Evolutionary conservation across 2,797 vertebrate genomes (phyloP), one percentile per base, ranked within the genome.

Genomic region (Sebastes steindachneri): DNA sequence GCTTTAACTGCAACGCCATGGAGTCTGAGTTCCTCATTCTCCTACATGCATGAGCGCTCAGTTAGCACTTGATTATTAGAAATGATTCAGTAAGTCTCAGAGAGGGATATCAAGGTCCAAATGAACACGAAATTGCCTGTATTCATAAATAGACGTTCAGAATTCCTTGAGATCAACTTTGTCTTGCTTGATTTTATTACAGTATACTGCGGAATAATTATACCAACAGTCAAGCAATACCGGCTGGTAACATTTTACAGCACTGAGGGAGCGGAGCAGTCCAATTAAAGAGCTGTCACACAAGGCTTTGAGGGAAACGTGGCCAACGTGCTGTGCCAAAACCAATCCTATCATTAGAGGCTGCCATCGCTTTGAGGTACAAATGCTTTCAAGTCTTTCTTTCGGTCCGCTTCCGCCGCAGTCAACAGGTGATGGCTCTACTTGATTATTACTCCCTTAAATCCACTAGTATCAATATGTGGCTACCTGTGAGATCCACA

Each of bases 261-360:
- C 86, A 68, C 84, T 54, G 82, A 73, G 80, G 79, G 81, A 89
- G 82, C 71, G 60, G 55, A 81, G 88, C 77, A 77, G 89, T 93
- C 92, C 94, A 95, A 94, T 94, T 94, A 95, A 93, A 93, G 90
- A 84, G 82, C 92, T 92, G 92, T 93, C 93, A 93, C 92, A 89
- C 75, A 73, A 73, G 72, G 88, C 92, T 94, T 90, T 90, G 87
- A 90, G 91, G 84, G 79, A 91, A 89, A 89, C 75, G 66, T 80
- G 83, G 87, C 85, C 83, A 87, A 88, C 77, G 74, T 84, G 88
- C 88, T 92, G 88, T 74, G 89, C 89, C 83, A 87, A 82, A 91
- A 83, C 87, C 80, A 68, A 93, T 94, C 87, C 90, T 88, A 92
- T 93, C 92, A 94, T 95, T 92, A 94, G 82, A 94, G 77, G 87